These are phyloP conservation scores for Callopanchax toddi DNA, from an alignment of 2,113 vertebrate genomes.

Conservation along the genomic window DNA sequence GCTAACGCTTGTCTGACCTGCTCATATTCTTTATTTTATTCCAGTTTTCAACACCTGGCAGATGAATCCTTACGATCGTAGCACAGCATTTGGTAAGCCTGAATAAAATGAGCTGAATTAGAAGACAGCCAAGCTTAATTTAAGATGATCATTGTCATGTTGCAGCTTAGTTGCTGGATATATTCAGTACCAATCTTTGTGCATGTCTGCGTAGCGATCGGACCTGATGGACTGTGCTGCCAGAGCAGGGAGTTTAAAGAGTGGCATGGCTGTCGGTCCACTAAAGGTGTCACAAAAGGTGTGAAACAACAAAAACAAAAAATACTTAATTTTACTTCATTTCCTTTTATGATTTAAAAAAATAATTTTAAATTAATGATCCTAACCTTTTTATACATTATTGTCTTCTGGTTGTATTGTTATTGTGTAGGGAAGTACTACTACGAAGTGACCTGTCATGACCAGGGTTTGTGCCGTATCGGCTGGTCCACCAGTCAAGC, in stretches of 20 bases:
- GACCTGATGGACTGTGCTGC: constrained; percentile 93
- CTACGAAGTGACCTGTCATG: constrained; percentile 93
- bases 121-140: background rate
- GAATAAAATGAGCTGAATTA: background rate
- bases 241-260: constrained; percentile 98
- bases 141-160: background rate
- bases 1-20: background rate
- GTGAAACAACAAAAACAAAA: background rate
- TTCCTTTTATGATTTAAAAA: too few relatives aligned
- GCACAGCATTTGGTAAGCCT: constrained; percentile 90
- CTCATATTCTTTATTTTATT: constrained; percentile 1
- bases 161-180: background rate
- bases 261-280: constrained; percentile 96
- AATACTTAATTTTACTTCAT: too few relatives aligned
- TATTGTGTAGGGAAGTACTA: constrained; percentile 86
- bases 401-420: background rate
- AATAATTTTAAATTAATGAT: too few relatives aligned
- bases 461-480: constrained; percentile 95
- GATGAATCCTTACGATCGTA: constrained; percentile 98
- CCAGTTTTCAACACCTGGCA: constrained; percentile 98
- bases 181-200: background rate
- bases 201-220: constrained; percentile 85
- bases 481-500: constrained; percentile 95
- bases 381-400: background rate
- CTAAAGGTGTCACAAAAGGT: constrained; percentile 93